Conservation (phyloP, 2,797 vertebrate species). For the Pseudochirops cupreus region DNA sequence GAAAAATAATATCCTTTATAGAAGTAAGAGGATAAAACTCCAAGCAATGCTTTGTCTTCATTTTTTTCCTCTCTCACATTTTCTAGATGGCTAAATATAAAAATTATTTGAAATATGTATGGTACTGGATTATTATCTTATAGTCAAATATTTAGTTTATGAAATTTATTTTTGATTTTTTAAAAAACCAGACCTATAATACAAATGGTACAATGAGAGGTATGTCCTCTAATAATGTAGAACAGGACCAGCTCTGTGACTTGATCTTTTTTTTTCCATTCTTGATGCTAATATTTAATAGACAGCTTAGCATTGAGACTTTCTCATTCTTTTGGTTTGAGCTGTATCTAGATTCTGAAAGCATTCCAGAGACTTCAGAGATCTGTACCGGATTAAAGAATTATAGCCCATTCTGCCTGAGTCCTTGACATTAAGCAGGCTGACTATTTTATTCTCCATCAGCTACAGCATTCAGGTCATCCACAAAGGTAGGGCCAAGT, state of each 20-base stretch:
- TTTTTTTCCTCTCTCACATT: not conserved
- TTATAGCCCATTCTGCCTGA: not conserved
- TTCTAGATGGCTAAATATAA: not conserved
- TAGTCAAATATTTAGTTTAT: not conserved
- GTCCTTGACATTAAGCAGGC: not conserved
- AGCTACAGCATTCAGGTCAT: not conserved
- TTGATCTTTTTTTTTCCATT: not conserved
- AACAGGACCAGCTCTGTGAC: not conserved
- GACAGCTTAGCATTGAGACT: not conserved
- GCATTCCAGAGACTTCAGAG: not conserved
- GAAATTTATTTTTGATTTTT: not conserved
- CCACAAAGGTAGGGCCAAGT: not conserved
- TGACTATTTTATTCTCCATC: slow-evolving; percentile 6
- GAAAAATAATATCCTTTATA: not conserved
- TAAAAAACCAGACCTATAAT: not conserved
- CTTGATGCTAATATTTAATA: not conserved
- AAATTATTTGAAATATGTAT: not conserved
- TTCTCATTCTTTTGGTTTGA: not conserved
- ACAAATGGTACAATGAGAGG: not conserved
- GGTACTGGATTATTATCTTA: not conserved
- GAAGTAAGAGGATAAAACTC: not conserved
- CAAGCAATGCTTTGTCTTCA: not conserved
- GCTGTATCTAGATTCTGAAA: not conserved
- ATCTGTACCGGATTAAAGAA: slow-evolving; percentile 1
- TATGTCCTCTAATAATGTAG: not conserved